Evolutionary conservation across 2,888 invertebrate genomes (phyloP).

Genomic region (Torymus texanus): DNA sequence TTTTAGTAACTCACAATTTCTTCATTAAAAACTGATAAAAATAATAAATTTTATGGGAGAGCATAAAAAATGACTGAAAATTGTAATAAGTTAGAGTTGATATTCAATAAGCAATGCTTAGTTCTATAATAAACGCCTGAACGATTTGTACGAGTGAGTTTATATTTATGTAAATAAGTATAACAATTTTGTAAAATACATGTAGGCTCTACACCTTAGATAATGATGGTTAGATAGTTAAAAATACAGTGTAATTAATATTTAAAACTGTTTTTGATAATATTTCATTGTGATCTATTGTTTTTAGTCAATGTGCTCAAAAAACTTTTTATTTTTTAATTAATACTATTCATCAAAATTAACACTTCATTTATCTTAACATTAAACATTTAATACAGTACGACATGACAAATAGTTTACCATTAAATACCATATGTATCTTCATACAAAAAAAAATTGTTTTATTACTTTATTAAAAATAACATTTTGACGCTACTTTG

Average conservation of each 20-base stretch:
- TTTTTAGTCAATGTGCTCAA: too few relatives aligned
- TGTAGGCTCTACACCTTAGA: conserved; percentile 14
- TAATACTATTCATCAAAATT: not conserved
- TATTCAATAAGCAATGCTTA: conserved; percentile 47
- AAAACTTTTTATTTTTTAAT: conserved; percentile 19
- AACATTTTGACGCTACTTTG: too few relatives aligned
- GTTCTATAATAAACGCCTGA: conserved; percentile 41
- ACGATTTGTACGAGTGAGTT: conserved; percentile 44
- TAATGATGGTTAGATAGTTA: conserved; percentile 20
- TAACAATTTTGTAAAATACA: conserved; percentile 49
- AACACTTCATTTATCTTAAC: too few relatives aligned
- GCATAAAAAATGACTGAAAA: conserved; percentile 44
- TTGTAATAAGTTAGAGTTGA: conserved; percentile 46
- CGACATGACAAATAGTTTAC: too few relatives aligned
- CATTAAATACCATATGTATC: too few relatives aligned
- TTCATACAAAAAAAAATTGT: too few relatives aligned
- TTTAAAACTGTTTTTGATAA: conserved; percentile 10
- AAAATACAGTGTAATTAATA: not conserved
- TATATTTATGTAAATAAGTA: conserved; percentile 49
- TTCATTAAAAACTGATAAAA: conserved; percentile 18
- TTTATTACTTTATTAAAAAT: too few relatives aligned
- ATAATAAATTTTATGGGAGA: conserved; percentile 28
- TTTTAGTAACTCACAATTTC: conserved; percentile 24
- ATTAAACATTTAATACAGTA: too few relatives aligned
- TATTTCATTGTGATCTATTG: too few relatives aligned